Base-by-base conservation (phyloP, 2,888 invertebrate genomes). In the Watsonalla binaria region DNA sequence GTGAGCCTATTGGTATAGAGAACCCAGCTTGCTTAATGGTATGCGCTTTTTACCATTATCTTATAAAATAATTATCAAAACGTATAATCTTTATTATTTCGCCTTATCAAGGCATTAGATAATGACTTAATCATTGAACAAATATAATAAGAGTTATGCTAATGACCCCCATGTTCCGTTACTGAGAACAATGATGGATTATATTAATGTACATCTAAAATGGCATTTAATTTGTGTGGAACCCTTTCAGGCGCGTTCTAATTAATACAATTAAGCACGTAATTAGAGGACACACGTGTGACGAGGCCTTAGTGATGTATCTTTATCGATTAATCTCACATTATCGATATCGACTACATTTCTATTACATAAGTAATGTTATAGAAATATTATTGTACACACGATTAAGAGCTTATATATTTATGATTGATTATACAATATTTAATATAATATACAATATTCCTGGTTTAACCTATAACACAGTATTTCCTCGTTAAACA, bases 201-300 rank as follows among this genome's bases (percentile, higher is more conserved):
- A 70, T 66, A 62, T 63, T 59, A 59, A n/a, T 58, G 66, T 72
- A 66, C 65, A 71, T 69, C 67, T 70, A 76, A 76, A 78, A 80
- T 78, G 72, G 68, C 78, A 74, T 78, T 80, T 80, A 80, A 85
- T 84, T 82, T 67, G 64, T 60, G 70, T 74, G 71, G 81, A 88
- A 89, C 90, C 90, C 89, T 90, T 86, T 87, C 74, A 63, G 76
- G 80, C 78, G 82, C 81, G 81, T 78, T 78, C 79, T 90, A 87
- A 89, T 90, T 89, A 89, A 89, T 86, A 82, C 88, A 89, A 90
- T 90, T 85, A 82, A 82, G 73, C 82, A 82, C 75, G 82, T 87
- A 86, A 90, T 89, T 88, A 86, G 78, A 80, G 72, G 66, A 82
- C 80, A 70, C 74, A 82, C 82, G 84, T 84, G 82, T 82, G 84